phyloP scores from a whole-genome alignment of 2,113 vertebrate genomes.

The Salvator merianae region DNA sequence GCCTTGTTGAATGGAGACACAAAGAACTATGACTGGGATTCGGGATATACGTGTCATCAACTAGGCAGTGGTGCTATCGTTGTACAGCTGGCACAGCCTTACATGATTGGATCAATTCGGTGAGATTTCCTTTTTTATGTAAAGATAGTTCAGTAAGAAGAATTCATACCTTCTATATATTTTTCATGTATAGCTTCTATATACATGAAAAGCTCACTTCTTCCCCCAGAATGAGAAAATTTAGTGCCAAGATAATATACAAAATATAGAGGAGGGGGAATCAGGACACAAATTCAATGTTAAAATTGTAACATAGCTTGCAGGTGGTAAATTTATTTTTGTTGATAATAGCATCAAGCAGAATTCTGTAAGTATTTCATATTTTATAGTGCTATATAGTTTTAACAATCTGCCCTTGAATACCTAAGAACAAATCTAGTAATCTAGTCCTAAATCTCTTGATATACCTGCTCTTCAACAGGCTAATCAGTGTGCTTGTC shows the following conservation, averaged over 20 bases:
- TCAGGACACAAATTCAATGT: slow-evolving; percentile 25
- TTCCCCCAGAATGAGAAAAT: neutral
- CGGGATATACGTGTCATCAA: slow-evolving; percentile 97
- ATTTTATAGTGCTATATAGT: neutral
- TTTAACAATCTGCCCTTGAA: neutral
- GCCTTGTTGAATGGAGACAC: slow-evolving; percentile 96
- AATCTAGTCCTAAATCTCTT: neutral
- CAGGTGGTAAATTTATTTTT: slow-evolving; percentile 20
- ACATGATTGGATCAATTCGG: slow-evolving; percentile 90
- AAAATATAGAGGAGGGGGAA: neutral
- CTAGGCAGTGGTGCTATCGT: slow-evolving; percentile 96
- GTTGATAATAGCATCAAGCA: neutral
- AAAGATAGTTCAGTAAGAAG: slow-evolving; percentile 3
- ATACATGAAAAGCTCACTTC: neutral
- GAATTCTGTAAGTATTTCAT: neutral
- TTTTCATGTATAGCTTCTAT: slow-evolving; percentile 30
- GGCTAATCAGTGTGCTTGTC: neutral
- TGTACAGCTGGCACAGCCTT: slow-evolving; percentile 95
- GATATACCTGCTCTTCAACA: neutral
- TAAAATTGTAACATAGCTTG: neutral
- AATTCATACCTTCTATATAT: neutral
- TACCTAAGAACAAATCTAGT: neutral
- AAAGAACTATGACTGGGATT: slow-evolving; percentile 98
- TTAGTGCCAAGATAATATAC: neutral
- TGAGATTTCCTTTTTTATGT: slow-evolving; percentile 62